Percentiles rank a stretch among this genome's conserved stretches.
Evolutionary conservation across 1,140 invertebrate genomes (phyloP).

Genomic region (Zaprionus camerounensis): DNA sequence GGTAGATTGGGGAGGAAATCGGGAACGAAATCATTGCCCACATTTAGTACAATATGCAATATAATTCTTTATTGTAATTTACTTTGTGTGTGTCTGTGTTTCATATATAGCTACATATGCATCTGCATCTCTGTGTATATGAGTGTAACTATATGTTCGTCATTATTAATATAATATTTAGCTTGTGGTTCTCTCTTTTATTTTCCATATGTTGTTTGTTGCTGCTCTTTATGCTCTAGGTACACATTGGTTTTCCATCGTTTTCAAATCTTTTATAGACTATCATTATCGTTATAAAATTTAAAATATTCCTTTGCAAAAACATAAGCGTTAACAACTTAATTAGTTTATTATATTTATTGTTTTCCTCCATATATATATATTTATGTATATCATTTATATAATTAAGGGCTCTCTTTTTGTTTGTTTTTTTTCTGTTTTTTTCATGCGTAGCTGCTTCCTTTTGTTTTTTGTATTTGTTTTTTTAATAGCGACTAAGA

Average conservation of each 20-base stretch:
- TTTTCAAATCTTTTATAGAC: constrained; percentile 45
- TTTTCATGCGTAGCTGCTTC: constrained; percentile 40
- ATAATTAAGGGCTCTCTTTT: constrained; percentile 65
- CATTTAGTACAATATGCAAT: constrained; percentile 72
- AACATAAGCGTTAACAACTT: constrained; percentile 82
- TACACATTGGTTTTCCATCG: constrained; percentile 51
- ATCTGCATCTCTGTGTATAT: constrained; percentile 52
- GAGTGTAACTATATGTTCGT: constrained; percentile 52
- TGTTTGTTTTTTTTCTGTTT: constrained; percentile 8
- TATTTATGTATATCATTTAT: constrained; percentile 18
- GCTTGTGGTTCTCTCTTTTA: constrained; percentile 66
- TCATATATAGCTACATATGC: constrained; percentile 50
- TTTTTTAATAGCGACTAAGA: constrained; percentile 75
- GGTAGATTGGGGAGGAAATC: neutral
- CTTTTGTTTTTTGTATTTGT: constrained; percentile 27
- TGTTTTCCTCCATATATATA: constrained; percentile 29
- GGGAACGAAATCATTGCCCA: constrained; percentile 1
- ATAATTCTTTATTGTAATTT: constrained; percentile 81
- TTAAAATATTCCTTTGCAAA: constrained; percentile 73
- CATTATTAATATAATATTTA: constrained; percentile 68
- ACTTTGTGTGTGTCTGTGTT: constrained; percentile 53
- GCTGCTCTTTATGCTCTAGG: constrained; percentile 77
- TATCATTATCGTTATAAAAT: constrained; percentile 62
- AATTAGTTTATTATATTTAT: constrained; percentile 50
- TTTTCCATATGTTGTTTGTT: constrained; percentile 71